Conservation (phyloP, 1,140 invertebrate genomes). For the Polypedilum pembai region DNA sequence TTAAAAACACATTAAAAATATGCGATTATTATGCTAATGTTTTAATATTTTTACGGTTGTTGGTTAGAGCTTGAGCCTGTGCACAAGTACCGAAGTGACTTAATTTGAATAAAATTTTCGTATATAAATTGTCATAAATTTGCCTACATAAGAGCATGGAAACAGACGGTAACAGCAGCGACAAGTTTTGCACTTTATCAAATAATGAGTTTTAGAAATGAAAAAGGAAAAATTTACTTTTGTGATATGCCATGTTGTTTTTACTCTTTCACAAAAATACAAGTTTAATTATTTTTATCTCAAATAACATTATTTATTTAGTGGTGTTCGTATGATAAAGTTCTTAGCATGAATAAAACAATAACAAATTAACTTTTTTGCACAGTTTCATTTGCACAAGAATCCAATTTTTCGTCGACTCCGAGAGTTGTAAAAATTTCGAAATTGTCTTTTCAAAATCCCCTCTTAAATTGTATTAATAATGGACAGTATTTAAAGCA, state of each 20-base stretch:
- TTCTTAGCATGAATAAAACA: too few relatives aligned
- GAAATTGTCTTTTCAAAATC: too few relatives aligned
- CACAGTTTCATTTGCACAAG: too few relatives aligned
- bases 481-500: too few relatives aligned
- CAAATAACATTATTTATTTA: too few relatives aligned
- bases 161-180: background rate
- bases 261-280: too few relatives aligned
- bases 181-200: background rate
- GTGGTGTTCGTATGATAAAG: too few relatives aligned
- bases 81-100: background rate
- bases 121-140: background rate
- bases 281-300: too few relatives aligned
- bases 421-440: too few relatives aligned
- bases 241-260: background rate
- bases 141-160: background rate
- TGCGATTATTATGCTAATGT: slow-evolving; percentile 18
- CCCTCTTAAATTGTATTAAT: too few relatives aligned
- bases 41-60: slow-evolving; percentile 14
- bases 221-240: background rate
- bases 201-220: background rate
- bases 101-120: background rate
- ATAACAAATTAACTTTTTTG: too few relatives aligned
- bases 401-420: too few relatives aligned
- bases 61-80: background rate
- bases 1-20: slow-evolving; percentile 14